Percentiles rank a stretch among this genome's conserved stretches.
Evolutionary conservation across 2,888 invertebrate genomes (phyloP).

Genomic region (Tachina fera): DNA sequence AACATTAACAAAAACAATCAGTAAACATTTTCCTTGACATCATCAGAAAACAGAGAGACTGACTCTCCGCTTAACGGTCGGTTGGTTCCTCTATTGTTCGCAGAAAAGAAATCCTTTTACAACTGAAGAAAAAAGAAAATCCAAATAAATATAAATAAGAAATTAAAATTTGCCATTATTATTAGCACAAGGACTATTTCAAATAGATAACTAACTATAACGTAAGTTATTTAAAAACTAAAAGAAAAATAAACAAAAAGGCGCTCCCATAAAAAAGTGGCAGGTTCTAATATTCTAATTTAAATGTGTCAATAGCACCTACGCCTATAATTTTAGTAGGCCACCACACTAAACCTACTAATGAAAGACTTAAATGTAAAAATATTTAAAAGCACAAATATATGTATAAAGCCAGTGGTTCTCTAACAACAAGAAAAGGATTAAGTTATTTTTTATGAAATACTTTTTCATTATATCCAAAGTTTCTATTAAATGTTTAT

Average conservation of each 20-base stretch:
- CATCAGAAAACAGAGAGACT: conserved; percentile 46
- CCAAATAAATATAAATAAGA: conserved; percentile 25
- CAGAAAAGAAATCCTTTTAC: conserved; percentile 27
- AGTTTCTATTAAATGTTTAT: too few species aligned
- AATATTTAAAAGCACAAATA: background rate
- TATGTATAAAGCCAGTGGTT: conserved; percentile 1
- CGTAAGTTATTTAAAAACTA: conserved; percentile 50
- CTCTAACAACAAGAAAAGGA: background rate
- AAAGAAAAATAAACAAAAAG: conserved; percentile 31
- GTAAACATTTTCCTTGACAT: conserved; percentile 68
- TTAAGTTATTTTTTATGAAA: too few species aligned
- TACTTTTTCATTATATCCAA: too few species aligned
- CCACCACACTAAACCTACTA: conserved; percentile 36
- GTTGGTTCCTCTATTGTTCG: conserved; percentile 25
- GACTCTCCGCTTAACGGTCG: conserved; percentile 4
- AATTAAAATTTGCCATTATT: conserved; percentile 27
- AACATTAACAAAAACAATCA: background rate
- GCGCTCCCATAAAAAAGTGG: conserved; percentile 56
- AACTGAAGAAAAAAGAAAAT: conserved; percentile 17
- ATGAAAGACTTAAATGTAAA: conserved; percentile 6
- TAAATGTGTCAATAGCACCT: conserved; percentile 25
- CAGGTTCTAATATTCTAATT: conserved; percentile 1
- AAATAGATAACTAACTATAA: conserved; percentile 21
- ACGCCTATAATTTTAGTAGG: conserved; percentile 41
- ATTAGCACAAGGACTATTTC: conserved; percentile 23